Percentiles rank a stretch among this genome's conserved stretches.
Conservation (phyloP, 2,888 invertebrate genomes). For the Campoplex capitator region DNA sequence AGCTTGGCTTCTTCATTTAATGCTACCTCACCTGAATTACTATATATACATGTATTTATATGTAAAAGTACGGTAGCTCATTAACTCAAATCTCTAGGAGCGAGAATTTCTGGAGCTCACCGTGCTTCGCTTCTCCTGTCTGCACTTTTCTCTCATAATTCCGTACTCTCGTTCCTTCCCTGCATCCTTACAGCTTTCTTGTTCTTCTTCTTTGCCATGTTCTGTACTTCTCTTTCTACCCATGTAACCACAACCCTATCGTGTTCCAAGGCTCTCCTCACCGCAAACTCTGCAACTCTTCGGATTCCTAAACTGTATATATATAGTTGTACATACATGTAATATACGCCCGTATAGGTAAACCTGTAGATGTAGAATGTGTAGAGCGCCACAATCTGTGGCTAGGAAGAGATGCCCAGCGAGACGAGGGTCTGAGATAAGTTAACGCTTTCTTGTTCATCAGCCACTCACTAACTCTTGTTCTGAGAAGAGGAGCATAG, state of each 20-base stretch:
- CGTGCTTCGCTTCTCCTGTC: conserved; percentile 36
- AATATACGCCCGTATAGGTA: background rate
- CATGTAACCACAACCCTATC: conserved; percentile 48
- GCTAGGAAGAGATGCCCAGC: conserved; percentile 23
- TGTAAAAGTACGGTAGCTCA: conserved; percentile 37
- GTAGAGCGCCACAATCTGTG: conserved; percentile 46
- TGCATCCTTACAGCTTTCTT: conserved; percentile 30
- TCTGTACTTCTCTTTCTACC: conserved; percentile 46
- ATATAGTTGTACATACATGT: background rate
- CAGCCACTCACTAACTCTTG: conserved; percentile 30
- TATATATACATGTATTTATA: conserved; percentile 40
- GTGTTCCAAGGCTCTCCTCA: conserved; percentile 33
- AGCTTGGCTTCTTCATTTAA: background rate
- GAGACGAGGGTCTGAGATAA: conserved; percentile 35
- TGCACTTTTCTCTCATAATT: conserved; percentile 42
- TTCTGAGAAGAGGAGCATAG: conserved; percentile 7
- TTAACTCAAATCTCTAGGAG: conserved; percentile 59
- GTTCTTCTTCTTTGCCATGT: conserved; percentile 41
- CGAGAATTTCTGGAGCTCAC: conserved; percentile 52
- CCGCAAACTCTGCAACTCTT: conserved; percentile 60
- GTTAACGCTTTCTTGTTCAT: conserved; percentile 43
- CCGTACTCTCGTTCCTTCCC: background rate
- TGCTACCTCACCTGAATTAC: background rate
- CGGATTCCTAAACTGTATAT: conserved; percentile 32
- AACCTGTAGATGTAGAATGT: background rate